Evolutionary conservation across 1,140 invertebrate species (phyloP).

Genomic region (Drosophila insularis): DNA sequence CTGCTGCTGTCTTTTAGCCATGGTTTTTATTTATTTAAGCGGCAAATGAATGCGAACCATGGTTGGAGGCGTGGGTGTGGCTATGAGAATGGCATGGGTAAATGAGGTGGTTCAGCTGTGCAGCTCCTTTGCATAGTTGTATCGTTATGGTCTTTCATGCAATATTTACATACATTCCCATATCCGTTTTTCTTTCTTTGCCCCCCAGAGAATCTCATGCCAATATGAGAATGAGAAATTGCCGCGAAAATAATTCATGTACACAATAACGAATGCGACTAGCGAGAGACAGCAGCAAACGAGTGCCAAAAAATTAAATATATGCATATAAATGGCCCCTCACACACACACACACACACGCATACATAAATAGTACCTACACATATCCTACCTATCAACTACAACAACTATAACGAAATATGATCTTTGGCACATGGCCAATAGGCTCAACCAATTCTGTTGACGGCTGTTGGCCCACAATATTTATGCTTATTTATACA

Average conservation of each 20-base stretch:
- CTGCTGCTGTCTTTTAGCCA: background rate
- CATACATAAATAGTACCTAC: too few relatives aligned
- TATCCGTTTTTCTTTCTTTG: slow-evolving; percentile 21
- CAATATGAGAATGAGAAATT: slow-evolving; percentile 72
- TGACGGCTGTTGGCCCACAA: slow-evolving; percentile 25
- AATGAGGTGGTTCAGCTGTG: slow-evolving; percentile 19
- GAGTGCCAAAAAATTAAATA: slow-evolving; percentile 48
- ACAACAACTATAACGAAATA: slow-evolving; percentile 30
- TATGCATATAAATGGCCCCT: slow-evolving; percentile 74
- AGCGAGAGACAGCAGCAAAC: slow-evolving; percentile 17
- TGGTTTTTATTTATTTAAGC: slow-evolving; percentile 49
- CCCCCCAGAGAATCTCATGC: slow-evolving; percentile 29
- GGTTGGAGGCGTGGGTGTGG: background rate
- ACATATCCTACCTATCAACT: slow-evolving; percentile 8
- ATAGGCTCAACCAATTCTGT: background rate
- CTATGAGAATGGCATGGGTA: background rate
- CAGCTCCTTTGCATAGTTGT: slow-evolving; percentile 35
- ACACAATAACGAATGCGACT: slow-evolving; percentile 25
- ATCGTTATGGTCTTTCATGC: slow-evolving; percentile 15
- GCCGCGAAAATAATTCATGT: slow-evolving; percentile 61
- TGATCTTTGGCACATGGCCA: slow-evolving; percentile 28
- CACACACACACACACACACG: slow-evolving; percentile 25
- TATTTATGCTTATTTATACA: slow-evolving; percentile 72
- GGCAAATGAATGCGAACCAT: background rate
- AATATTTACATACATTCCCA: slow-evolving; percentile 29